Percentiles rank a stretch among this genome's conserved stretches.
Evolutionary conservation across 2,797 vertebrate genomes (phyloP).

Genomic region (Platalea minor): DNA sequence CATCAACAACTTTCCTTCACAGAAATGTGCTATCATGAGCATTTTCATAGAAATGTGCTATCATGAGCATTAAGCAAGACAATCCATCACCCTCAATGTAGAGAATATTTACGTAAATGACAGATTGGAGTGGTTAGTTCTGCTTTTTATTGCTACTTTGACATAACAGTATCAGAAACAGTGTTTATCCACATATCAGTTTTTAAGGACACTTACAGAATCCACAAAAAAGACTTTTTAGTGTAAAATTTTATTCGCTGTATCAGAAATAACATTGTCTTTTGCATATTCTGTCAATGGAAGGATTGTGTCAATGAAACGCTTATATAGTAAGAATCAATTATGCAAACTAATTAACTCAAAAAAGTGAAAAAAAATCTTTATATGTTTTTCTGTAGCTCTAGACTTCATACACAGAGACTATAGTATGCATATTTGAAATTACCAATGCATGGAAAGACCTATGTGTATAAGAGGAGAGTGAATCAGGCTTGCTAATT

Average conservation of each 20-base stretch:
- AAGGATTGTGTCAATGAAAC: background rate
- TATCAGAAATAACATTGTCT: background rate
- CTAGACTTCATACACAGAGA: too few species aligned
- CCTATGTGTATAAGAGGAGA: background rate
- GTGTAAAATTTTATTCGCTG: background rate
- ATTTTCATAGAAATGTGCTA: background rate
- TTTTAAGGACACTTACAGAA: background rate
- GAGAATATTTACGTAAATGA: background rate
- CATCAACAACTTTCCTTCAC: background rate
- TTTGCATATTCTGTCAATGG: background rate
- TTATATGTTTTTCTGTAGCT: background rate
- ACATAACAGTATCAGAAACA: background rate
- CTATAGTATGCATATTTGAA: background rate
- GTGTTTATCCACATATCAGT: background rate
- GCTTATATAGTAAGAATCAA: background rate
- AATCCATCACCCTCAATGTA: background rate
- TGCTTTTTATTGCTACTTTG: background rate
- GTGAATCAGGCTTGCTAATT: background rate
- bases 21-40: background rate
- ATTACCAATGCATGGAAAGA: background rate
- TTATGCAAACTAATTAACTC: background rate
- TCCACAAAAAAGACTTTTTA: background rate
- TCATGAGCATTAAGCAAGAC: background rate
- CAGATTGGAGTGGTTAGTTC: background rate
- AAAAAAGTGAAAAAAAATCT: background rate